Percentiles rank a stretch among this genome's conserved stretches.
Conservation (phyloP, 2,888 invertebrate species). For the Leptinotarsa tumamoca region DNA sequence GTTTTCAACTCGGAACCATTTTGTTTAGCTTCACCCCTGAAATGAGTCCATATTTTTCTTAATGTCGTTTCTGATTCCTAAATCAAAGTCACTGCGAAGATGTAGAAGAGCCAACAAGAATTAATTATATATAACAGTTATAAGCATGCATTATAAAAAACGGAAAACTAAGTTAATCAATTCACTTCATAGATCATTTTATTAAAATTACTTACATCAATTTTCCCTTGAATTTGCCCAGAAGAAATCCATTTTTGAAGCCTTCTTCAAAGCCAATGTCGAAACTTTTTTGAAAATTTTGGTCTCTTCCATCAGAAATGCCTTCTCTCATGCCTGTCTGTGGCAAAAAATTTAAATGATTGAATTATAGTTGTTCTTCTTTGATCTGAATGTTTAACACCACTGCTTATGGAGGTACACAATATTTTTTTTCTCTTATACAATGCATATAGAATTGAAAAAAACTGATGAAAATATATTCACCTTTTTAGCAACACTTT, state of each 20-base stretch:
- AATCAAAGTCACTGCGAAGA: not conserved
- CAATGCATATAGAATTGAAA: not conserved
- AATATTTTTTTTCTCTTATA: not conserved
- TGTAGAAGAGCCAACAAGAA: too few species aligned
- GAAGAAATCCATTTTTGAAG: constrained; percentile 71
- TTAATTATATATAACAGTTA: too few species aligned
- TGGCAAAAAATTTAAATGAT: constrained; percentile 21
- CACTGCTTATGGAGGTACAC: not conserved
- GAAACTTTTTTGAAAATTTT: constrained; percentile 77
- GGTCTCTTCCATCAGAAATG: constrained; percentile 73
- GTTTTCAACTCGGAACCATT: constrained; percentile 27
- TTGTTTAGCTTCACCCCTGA: constrained; percentile 39
- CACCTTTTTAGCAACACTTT: constrained; percentile 39
- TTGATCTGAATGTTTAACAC: too few species aligned
- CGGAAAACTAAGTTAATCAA: too few species aligned
- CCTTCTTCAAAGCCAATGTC: constrained; percentile 78
- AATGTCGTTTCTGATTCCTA: not conserved
- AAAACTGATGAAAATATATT: not conserved
- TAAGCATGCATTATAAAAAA: too few species aligned
- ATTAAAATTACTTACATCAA: constrained; percentile 52
- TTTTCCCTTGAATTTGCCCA: constrained; percentile 69
- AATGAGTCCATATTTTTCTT: constrained; percentile 5
- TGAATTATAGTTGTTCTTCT: not conserved
- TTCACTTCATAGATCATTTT: not conserved
- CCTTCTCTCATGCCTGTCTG: constrained; percentile 70